Conservation (phyloP, 64 coral and sea anemone species). For the Montipora capricornis region DNA sequence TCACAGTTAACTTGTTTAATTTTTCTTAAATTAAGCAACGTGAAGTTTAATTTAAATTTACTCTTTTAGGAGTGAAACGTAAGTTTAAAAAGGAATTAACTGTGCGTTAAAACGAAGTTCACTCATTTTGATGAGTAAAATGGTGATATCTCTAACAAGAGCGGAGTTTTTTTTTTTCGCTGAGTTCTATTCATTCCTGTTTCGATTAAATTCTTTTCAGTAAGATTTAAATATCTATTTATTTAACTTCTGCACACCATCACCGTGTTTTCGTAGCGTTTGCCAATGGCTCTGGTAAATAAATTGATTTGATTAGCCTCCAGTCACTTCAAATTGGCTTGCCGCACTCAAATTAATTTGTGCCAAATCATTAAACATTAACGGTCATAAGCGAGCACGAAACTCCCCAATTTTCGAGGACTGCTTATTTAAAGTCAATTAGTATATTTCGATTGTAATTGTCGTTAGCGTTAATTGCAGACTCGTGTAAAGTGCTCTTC, state of each 20-base stretch:
- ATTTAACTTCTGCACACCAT: not conserved
- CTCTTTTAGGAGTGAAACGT: not conserved
- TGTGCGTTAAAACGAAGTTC: no score
- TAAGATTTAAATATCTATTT: not conserved
- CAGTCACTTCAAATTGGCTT: not conserved
- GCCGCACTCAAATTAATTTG: conserved; percentile 37
- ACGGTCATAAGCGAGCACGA: not conserved
- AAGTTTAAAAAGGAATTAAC: not conserved
- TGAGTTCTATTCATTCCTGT: not conserved
- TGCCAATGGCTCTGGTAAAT: not conserved
- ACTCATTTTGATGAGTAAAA: no score
- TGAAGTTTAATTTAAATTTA: no score
- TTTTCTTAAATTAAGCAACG: no score
- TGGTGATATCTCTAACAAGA: no score
- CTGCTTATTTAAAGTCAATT: conserved; percentile 59
- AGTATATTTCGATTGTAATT: not conserved
- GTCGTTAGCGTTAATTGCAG: not conserved
- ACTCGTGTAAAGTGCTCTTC: not conserved
- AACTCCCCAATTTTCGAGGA: not conserved
- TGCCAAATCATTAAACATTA: conserved; percentile 39
- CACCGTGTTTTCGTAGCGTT: not conserved
- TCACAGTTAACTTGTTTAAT: no score
- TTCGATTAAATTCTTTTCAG: not conserved
- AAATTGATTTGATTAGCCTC: not conserved
- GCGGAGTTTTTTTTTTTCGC: no score